Evolutionary conservation across 2,113 vertebrate genomes (phyloP).

Genomic region (Menidia beryllina): DNA sequence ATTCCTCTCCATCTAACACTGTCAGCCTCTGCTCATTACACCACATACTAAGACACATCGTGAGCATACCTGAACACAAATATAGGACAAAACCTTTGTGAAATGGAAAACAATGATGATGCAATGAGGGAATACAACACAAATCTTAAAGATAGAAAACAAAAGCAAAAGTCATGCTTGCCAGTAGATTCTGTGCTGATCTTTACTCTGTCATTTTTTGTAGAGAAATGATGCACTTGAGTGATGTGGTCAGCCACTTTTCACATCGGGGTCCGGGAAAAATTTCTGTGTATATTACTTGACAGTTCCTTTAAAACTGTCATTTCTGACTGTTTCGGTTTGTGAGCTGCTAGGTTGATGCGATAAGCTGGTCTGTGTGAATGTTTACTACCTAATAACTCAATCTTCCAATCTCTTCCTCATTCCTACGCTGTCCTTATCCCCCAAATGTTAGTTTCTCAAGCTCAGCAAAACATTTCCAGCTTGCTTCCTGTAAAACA

Average conservation of each 20-base stretch:
- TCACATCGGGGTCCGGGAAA: neutral
- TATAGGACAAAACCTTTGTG: conserved; percentile 70
- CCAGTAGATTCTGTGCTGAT: conserved; percentile 20
- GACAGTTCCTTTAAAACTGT: no score
- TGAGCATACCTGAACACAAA: conserved; percentile 59
- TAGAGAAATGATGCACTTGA: neutral
- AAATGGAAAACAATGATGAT: conserved; percentile 71
- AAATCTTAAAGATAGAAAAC: conserved; percentile 36
- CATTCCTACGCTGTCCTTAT: neutral
- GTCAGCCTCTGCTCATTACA: conserved; percentile 87
- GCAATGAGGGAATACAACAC: conserved; percentile 59
- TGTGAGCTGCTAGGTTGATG: neutral
- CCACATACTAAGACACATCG: conserved; percentile 65
- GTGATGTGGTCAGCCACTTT: neutral
- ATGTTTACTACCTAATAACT: conserved; percentile 24
- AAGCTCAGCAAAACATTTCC: conserved; percentile 46
- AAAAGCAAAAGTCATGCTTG: conserved; percentile 21
- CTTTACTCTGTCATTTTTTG: conserved; percentile 12
- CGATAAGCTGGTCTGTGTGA: conserved; percentile 30
- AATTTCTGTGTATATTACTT: no score
- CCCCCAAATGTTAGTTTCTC: conserved; percentile 39
- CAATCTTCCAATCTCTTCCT: neutral
- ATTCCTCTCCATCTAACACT: conserved; percentile 87
- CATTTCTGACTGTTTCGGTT: no score
- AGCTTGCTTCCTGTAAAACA: conserved; percentile 28